Base-by-base conservation (phyloP, 2,113 vertebrate genomes). In the Trogon melanurus region DNA sequence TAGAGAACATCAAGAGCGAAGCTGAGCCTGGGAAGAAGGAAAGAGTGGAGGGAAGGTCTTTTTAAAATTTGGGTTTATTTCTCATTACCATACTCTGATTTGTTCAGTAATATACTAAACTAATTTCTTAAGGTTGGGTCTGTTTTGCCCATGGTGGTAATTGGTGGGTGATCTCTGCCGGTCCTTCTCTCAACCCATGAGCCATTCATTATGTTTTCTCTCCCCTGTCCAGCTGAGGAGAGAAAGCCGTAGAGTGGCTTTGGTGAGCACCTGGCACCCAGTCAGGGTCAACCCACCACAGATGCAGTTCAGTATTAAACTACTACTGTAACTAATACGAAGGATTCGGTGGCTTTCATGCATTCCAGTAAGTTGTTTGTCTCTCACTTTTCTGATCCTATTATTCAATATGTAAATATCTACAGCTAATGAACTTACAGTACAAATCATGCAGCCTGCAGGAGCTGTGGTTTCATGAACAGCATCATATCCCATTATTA, bases 381-480 rank as follows among this genome's bases (percentile, higher is more conserved):
- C 36, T 78, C 73, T 90, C 48, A 60, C 6, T 94, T 85, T 90
- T 88, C 75, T 70, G 20, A 90, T 85, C 32, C 29, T 56, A 1
- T 74, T 91, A 74, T 78, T 91, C 56, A 67, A 5, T 51, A 78
- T 80, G 58, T 54, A 93, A 96, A 90, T 91, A 71, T n/a, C 67
- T 88, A 29, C 47, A 73, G 44, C 34, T 93, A 80, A 93, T 86
- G 82, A 93, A 88, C 34, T 91, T 85, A 56, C 2, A 56, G 32
- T 58, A 80, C 47, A 71, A 94, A 93, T 96, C 80, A 67, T 60
- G 53, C 88, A 78, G 38, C 32, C 57, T 88, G 34, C 36, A 67
- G 29, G 30, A 79, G 60, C 38, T 92, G 41, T 69, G 75, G 56
- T 86, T 96, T 94, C 56, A 78, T 20, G 7, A 90, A 23, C 64